Evolutionary conservation across 2,113 vertebrate genomes (phyloP).

Genomic region (Neodon shergylaensis): DNA sequence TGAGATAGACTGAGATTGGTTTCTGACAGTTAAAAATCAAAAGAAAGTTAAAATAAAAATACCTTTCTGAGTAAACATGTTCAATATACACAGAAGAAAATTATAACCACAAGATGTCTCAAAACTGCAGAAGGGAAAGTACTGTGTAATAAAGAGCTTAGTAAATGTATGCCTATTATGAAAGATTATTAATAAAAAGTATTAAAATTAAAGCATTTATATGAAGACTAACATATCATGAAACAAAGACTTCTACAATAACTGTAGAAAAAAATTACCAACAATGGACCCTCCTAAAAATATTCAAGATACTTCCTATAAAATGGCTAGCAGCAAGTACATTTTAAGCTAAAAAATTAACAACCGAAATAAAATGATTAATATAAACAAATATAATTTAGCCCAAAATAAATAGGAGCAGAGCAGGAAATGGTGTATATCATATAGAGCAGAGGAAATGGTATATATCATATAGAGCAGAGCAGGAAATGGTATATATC

Average conservation of each 20-base stretch:
- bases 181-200: not conserved
- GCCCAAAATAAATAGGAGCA: not conserved
- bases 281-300: conserved; percentile 11
- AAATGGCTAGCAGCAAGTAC: not conserved
- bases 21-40: not conserved
- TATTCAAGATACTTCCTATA: conserved; percentile 13
- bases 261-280: not conserved
- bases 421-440: not conserved
- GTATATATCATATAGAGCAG: not conserved
- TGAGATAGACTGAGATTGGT: not conserved
- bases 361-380: not conserved
- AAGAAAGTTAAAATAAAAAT: not conserved
- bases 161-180: not conserved
- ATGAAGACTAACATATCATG: not conserved
- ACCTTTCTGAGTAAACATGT: conserved; percentile 3
- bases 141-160: not conserved
- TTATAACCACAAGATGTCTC: not conserved
- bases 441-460: not conserved
- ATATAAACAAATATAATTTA: not conserved
- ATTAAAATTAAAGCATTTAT: not conserved
- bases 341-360: conserved; percentile 35
- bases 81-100: not conserved
- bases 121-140: not conserved
- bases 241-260: conserved; percentile 37
- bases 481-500: not conserved